Evolutionary conservation across 2,888 invertebrate species (phyloP), one percentile per base, ranked within the genome.

Genomic region (Xestia c-nigrum): DNA sequence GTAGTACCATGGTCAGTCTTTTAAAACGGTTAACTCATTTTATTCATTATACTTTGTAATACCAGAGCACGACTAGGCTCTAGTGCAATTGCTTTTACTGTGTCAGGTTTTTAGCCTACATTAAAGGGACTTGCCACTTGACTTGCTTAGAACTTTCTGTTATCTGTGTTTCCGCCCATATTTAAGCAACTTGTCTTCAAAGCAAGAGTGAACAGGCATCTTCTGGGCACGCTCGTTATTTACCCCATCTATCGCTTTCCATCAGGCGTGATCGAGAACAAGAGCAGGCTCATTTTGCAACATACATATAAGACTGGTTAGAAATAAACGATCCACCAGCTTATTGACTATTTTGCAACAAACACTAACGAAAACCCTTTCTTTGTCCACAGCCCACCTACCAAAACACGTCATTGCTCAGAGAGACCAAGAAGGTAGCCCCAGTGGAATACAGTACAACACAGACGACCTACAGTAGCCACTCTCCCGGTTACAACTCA

Each of bases 361-460:
- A 16, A 57, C 3, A 57, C 38, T 71, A 55, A 67, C 3, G 1
- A 65, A 50, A 21, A 6, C 4, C 6, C 21, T 75, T 68, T 77
- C 24, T 87, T 93, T 94, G 91, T 89, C 95, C 94, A 68, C 96
- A 98, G 98, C 98, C 98, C 14, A 97, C 98, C 40, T 98, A 98
- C 91, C 97, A 97, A 90, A 97, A 97, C 92, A 95, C 96, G 71
- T 92, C 93, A 65, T 90, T 93, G 3, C 87, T 24, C 92, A 93
- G 78, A 65, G 78, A 78, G 50, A 65, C 76, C 87, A 64, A 94
- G 95, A 78, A 89, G 71, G 83, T 80, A 14, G 73, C 87, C 0
- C 97, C 97, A 76, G 96, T 97, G 81, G 94, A 95, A 80, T 95
- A 95, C 87, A 91, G 87, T 87, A 93, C 89, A 72, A 86, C 85